A percentile compares a stretch with the other conserved stretches of the same genome.
phyloP scores from a whole-genome alignment of 2,797 vertebrate genomes.

The Paramormyrops hopkinsi region DNA sequence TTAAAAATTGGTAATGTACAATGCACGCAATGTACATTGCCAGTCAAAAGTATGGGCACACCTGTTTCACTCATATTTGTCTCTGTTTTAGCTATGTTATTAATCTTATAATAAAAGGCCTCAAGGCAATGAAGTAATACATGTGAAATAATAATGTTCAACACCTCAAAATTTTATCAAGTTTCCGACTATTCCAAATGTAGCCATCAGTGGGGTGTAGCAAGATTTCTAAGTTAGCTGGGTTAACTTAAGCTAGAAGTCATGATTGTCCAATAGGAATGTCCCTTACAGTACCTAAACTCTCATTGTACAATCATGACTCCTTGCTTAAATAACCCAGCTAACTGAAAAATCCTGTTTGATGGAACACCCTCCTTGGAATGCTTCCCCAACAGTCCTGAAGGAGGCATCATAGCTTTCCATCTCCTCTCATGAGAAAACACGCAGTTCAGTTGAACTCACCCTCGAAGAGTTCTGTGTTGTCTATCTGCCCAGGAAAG shows the following conservation, averaged over 20 bases:
- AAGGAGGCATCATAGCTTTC: too few species aligned
- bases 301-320: background rate
- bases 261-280: background rate
- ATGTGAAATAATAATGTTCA: background rate
- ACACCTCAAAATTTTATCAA: background rate
- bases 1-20: background rate
- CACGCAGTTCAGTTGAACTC: too few species aligned
- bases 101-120: background rate
- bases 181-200: background rate
- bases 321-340: background rate
- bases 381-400: background rate
- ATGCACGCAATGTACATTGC: background rate
- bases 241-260: background rate
- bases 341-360: background rate
- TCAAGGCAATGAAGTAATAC: background rate
- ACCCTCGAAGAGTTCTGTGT: too few species aligned
- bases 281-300: background rate
- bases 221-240: background rate
- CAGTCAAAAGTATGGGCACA: background rate
- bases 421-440: too few species aligned
- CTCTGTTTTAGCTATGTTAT: background rate
- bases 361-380: background rate
- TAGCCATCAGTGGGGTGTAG: background rate
- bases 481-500: too few species aligned
- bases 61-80: background rate